Evolutionary conservation across 2,797 vertebrate genomes (phyloP).

Genomic region (Darevskia mixta): DNA sequence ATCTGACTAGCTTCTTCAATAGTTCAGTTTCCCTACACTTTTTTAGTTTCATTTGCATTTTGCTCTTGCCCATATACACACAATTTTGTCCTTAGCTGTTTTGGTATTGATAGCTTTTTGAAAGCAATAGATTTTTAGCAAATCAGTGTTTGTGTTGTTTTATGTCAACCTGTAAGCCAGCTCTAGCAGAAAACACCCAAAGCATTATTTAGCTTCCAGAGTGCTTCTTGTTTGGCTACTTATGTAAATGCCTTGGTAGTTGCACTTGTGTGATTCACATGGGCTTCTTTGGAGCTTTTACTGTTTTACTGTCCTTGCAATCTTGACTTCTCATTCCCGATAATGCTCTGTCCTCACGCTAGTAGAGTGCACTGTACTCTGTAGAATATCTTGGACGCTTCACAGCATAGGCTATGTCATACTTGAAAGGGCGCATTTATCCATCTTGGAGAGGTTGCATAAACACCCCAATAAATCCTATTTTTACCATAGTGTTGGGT

Average conservation of each 20-base stretch:
- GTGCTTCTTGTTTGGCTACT: not conserved
- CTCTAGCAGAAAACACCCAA: not conserved
- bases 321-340: not conserved
- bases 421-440: not conserved
- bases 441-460: not conserved
- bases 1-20: not conserved
- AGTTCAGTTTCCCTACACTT: not conserved
- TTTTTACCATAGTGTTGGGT: not conserved
- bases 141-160: not conserved
- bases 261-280: not conserved
- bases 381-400: not conserved
- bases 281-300: not conserved
- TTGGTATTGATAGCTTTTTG: not conserved
- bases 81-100: not conserved
- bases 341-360: not conserved
- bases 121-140: not conserved
- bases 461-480: not conserved
- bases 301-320: not conserved
- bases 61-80: not conserved
- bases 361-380: not conserved
- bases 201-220: not conserved
- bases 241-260: not conserved
- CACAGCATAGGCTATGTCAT: not conserved
- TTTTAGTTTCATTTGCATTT: not conserved
- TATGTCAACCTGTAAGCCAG: not conserved